Evolutionary conservation across 2,113 vertebrate species (phyloP).

Genomic region (Poecile atricapillus): DNA sequence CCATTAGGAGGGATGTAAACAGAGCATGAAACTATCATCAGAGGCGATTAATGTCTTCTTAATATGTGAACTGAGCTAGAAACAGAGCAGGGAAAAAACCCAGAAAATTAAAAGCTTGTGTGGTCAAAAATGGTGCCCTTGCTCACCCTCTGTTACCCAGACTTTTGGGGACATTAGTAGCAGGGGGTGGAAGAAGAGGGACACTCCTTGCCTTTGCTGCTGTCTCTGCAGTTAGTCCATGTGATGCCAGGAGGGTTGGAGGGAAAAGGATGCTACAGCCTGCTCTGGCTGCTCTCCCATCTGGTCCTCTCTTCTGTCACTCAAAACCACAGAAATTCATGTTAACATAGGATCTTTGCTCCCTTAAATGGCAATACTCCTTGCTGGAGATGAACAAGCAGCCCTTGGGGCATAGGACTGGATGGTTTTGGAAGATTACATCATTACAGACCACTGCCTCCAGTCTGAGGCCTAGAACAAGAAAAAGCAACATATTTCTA

Average conservation of each 20-base stretch:
- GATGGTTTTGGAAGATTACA: not conserved
- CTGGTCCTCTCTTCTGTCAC: not conserved
- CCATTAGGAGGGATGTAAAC: not conserved
- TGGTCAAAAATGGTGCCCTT: not conserved
- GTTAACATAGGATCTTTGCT: not conserved
- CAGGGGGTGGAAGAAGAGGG: not conserved
- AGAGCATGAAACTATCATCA: slow-evolving; percentile 43
- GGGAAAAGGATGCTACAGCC: not conserved
- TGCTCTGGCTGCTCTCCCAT: not conserved
- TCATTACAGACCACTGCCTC: not conserved
- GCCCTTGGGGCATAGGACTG: not conserved
- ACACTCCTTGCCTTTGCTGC: not conserved
- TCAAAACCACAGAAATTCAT: not conserved
- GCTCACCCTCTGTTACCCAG: not conserved
- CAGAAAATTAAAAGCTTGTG: not conserved
- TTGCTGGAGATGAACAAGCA: not conserved
- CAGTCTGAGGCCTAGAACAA: not conserved
- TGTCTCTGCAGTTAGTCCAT: not conserved
- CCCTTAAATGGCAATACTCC: not conserved
- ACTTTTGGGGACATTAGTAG: not conserved
- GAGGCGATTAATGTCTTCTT: slow-evolving; percentile 32
- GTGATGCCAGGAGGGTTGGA: not conserved
- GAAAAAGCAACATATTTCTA: not conserved
- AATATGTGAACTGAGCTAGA: slow-evolving; percentile 23
- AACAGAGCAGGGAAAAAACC: not conserved